Percentiles rank a stretch among this genome's conserved stretches.
Conservation (phyloP, 2,797 vertebrate species). For the Spinus olivaceus region DNA sequence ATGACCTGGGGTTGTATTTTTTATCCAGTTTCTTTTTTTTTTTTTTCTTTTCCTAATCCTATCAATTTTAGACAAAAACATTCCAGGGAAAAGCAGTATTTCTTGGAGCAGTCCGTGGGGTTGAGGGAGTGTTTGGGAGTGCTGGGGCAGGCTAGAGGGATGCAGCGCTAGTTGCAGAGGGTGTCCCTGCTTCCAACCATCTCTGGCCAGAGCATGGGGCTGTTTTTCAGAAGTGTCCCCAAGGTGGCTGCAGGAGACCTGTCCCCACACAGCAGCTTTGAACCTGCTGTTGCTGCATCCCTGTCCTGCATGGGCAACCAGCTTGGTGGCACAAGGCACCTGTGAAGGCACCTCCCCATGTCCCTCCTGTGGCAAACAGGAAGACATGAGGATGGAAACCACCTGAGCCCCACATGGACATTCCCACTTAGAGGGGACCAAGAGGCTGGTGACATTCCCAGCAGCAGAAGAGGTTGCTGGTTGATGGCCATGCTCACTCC, state of each 20-base stretch:
- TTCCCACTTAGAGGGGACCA: background rate
- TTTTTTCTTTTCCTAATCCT: background rate
- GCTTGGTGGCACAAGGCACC: rapidly evolving
- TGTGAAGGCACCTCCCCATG: rapidly evolving
- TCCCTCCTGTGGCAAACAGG: background rate
- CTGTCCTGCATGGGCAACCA: rapidly evolving
- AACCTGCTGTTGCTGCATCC: background rate
- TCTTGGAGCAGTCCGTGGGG: background rate
- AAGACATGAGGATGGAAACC: background rate
- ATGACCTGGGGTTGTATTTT: background rate
- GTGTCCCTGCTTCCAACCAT: background rate
- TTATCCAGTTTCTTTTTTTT: background rate
- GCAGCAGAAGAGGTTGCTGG: background rate
- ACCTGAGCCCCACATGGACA: rapidly evolving
- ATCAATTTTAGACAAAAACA: slow-evolving; percentile 25
- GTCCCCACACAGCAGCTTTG: background rate
- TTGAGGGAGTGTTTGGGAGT: background rate
- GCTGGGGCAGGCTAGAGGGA: background rate
- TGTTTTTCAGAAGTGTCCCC: background rate
- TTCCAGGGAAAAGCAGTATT: slow-evolving; percentile 37
- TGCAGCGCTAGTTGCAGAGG: background rate
- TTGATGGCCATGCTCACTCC: rapidly evolving
- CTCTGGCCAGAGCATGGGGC: rapidly evolving
- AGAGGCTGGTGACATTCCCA: background rate
- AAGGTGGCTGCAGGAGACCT: background rate